Evolutionary conservation across 37 sponge, comb jelly and placozoan species (phyloP).

Genomic region (Crambe crambe): DNA sequence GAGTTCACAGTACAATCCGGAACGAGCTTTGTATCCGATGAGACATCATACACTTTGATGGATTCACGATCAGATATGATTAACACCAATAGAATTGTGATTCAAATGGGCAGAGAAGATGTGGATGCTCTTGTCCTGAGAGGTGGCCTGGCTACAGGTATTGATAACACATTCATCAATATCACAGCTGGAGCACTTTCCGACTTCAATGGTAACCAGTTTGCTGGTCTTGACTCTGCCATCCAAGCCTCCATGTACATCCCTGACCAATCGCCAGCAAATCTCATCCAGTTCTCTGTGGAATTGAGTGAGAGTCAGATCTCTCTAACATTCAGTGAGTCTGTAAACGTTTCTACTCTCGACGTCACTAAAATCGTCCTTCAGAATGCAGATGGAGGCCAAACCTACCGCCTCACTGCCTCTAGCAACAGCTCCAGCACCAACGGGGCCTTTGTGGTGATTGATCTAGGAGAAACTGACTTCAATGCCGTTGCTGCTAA

Average conservation of each 20-base stretch:
- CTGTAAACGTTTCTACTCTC: conserved; percentile 67
- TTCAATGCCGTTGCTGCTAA: conserved; percentile 67
- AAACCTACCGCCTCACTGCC: conserved; percentile 34
- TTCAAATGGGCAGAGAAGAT: conserved; percentile 51
- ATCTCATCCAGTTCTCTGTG: conserved; percentile 36
- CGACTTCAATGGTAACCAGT: conserved; percentile 67
- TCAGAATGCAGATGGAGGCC: conserved; percentile 59
- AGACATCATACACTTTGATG: conserved; percentile 43
- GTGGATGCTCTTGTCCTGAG: conserved; percentile 57
- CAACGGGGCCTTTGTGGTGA: conserved; percentile 49
- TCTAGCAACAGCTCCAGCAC: conserved; percentile 44
- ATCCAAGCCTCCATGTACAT: conserved; percentile 47
- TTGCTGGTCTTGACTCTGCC: conserved; percentile 29
- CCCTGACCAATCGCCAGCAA: conserved; percentile 63
- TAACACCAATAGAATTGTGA: conserved; percentile 49
- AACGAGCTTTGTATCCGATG: conserved; percentile 5
- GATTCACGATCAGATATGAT: conserved; percentile 7
- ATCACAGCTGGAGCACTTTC: conserved; percentile 57
- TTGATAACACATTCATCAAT: conserved; percentile 60
- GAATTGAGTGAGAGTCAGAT: conserved; percentile 51
- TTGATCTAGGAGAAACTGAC: conserved; percentile 52
- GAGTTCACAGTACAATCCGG: conserved; percentile 71
- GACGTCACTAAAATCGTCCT: conserved; percentile 62
- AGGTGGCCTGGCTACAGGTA: conserved; percentile 53
- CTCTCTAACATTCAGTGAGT: conserved; percentile 73